A percentile compares a stretch with the other conserved stretches of the same genome.
Conservation (phyloP, 2,888 invertebrate species). For the Acrocyrtus sp. region DNA sequence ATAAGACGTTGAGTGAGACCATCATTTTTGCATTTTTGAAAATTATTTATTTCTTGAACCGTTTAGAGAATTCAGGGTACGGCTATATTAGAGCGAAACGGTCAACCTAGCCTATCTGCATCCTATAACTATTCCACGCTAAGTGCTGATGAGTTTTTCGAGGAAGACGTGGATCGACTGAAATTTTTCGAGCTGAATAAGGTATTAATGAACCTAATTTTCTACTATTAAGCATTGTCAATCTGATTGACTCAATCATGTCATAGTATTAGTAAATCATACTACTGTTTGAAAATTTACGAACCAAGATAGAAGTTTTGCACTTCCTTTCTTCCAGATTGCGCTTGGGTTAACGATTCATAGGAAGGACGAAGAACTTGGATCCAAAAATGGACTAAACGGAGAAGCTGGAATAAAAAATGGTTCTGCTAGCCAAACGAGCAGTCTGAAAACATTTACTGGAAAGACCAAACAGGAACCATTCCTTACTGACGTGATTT, state of each 20-base stretch:
- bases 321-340: conserved; percentile 25
- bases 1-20: neutral
- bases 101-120: conserved; percentile 28
- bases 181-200: conserved; percentile 43
- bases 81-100: conserved; percentile 32
- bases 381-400: conserved; percentile 5
- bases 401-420: neutral
- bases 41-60: neutral
- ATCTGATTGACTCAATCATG: no score
- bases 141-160: conserved; percentile 26
- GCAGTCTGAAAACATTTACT: no score
- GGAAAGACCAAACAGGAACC: neutral
- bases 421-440: no score
- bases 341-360: conserved; percentile 41
- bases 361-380: conserved; percentile 15
- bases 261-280: no score
- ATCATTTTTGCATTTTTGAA: no score
- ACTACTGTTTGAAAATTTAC: no score
- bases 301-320: neutral
- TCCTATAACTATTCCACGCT: conserved; percentile 36
- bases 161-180: conserved; percentile 40
- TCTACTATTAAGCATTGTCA: no score
- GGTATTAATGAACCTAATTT: no score
- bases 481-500: conserved; percentile 35
- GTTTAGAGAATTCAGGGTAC: conserved; percentile 40